Evolutionary conservation across 2,888 invertebrate genomes (phyloP).

Genomic region (Bedellia somnulentella): DNA sequence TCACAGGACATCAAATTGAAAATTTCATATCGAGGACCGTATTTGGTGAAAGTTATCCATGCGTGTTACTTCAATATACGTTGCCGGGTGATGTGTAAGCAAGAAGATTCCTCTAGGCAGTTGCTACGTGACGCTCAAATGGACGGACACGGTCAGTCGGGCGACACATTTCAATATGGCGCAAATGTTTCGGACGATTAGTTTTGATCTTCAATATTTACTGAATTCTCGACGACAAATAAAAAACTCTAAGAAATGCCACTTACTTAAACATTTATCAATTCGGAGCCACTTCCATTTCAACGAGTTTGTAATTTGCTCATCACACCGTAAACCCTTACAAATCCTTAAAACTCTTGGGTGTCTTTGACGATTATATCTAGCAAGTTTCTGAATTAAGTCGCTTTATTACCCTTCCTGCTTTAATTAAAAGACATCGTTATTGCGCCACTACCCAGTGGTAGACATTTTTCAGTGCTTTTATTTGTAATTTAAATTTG

Average conservation of each 20-base stretch:
- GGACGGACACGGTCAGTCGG: slow-evolving; percentile 23
- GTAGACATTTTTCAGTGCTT: slow-evolving; percentile 58
- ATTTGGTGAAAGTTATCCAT: slow-evolving; percentile 30
- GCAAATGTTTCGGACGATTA: no score
- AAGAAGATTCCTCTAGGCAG: slow-evolving; percentile 30
- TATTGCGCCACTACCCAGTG: slow-evolving; percentile 56
- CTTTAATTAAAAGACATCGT: slow-evolving; percentile 58
- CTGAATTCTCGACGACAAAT: no score
- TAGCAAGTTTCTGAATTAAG: slow-evolving; percentile 39
- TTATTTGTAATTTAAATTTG: slow-evolving; percentile 63
- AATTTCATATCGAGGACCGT: slow-evolving; percentile 20
- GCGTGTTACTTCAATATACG: slow-evolving; percentile 38
- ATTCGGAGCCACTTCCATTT: slow-evolving; percentile 6
- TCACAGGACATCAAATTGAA: no score
- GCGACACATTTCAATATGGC: slow-evolving; percentile 48
- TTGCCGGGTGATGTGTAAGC: no score
- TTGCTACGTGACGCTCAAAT: slow-evolving; percentile 26
- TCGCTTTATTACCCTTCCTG: slow-evolving; percentile 53
- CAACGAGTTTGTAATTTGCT: slow-evolving; percentile 15
- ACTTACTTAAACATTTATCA: neutral
- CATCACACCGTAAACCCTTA: slow-evolving; percentile 14
- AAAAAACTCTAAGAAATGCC: no score
- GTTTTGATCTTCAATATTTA: no score
- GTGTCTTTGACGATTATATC: slow-evolving; percentile 23
- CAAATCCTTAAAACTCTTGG: slow-evolving; percentile 21